These are phyloP conservation scores for Hydropotes inermis DNA, from an alignment of 2,113 vertebrate species.

Conservation along the genomic window DNA sequence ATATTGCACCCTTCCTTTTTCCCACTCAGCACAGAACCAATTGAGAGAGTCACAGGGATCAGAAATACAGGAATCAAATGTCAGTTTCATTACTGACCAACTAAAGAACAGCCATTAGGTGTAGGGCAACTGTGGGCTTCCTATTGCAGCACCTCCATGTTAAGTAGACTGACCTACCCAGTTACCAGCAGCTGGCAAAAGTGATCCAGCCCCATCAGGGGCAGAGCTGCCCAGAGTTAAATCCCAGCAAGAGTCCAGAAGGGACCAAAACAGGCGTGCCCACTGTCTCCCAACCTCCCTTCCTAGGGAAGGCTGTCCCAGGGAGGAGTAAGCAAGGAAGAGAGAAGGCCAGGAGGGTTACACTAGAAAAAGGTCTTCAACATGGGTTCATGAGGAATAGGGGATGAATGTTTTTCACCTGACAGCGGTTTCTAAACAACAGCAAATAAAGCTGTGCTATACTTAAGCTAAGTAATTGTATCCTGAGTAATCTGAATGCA, in stretches of 20 bases:
- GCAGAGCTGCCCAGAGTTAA: background rate
- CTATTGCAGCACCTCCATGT: background rate
- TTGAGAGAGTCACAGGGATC: background rate
- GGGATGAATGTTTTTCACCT: background rate
- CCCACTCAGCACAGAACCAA: background rate
- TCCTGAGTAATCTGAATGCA: background rate
- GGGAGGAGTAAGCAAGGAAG: no score
- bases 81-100: background rate
- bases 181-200: background rate
- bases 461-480: conserved; percentile 41
- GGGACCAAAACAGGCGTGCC: background rate
- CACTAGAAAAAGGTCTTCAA: background rate
- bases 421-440: background rate
- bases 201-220: background rate
- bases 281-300: background rate
- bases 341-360: background rate
- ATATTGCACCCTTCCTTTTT: background rate
- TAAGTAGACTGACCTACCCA: background rate
- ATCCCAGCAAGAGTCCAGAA: background rate
- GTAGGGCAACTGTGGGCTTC: background rate
- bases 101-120: background rate
- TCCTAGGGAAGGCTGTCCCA: background rate
- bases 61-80: background rate
- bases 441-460: conserved; percentile 19
- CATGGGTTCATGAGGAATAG: background rate